Base-by-base conservation (phyloP, 2,113 vertebrate species). In the Phaethornis superciliosus region DNA sequence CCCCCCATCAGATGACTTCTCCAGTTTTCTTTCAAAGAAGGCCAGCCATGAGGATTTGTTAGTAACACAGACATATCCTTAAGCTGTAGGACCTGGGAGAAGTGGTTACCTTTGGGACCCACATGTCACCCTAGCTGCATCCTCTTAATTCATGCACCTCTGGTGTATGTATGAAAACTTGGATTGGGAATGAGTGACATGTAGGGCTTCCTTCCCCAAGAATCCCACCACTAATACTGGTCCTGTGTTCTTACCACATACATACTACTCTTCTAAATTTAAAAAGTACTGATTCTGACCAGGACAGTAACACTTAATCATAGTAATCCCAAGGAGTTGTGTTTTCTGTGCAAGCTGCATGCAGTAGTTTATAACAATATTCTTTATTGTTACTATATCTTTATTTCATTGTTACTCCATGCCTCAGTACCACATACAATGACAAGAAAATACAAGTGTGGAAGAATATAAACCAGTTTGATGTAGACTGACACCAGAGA, bases 1-100 rank as follows among this genome's bases (percentile, higher is more conserved):
- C 14, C 52, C 10, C 12, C 11, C 3, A 0, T 12, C 12, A 15
- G 24, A 13, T 0, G 2, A 6, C 21, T 47, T 55, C 49, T 72
- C 42, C 14, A 23, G 15, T 49, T 86, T 62, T 64, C 13, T 80
- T 79, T 75, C 42, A 8, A 35, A 44, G 24, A 2, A 8, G 4
- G 15, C 16, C 10, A 21, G 6, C 21, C 5, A 0, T n/a, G 33
- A 37, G 22, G 56, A 22, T 88, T 71, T 62, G 14, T 60, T 72
- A 22, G 7, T 23, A 77, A 69, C 27, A 35, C 15, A 80, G 37
- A 15, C 15, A 2, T 4, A 51, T 42, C 27, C 12, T 62, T 81
- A 49, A 0, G 0, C 49, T 70, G 7, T 59, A 44, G 1, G 3
- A 40, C 28, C 28, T 71, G 24, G 19, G 33, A 85, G 65, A 78